Evolutionary conservation across 2,113 vertebrate genomes (phyloP).

Genomic region (Lepidothrix coronata): DNA sequence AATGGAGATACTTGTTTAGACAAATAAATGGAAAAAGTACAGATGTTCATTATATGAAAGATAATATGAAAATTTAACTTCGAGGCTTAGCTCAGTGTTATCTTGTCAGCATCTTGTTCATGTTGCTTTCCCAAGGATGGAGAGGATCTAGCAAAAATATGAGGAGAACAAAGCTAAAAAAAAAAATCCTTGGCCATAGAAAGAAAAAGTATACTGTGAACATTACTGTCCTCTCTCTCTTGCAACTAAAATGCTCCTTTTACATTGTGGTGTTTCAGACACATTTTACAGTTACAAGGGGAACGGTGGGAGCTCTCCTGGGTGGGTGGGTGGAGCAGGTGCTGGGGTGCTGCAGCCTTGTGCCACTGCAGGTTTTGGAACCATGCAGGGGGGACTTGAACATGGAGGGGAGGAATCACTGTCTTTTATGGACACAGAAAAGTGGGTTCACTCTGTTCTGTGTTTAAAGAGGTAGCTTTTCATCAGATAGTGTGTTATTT

Average conservation of each 20-base stretch:
- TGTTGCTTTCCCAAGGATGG: neutral
- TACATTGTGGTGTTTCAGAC: neutral
- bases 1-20: neutral
- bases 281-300: neutral
- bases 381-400: rapidly evolving
- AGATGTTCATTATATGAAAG: neutral
- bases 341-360: rapidly evolving
- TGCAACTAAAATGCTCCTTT: neutral
- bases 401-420: neutral
- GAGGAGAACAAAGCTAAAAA: neutral
- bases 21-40: neutral
- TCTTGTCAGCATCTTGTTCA: neutral
- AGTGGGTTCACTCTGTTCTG: neutral
- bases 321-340: neutral
- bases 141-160: neutral
- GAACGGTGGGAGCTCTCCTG: rapidly evolving
- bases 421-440: neutral
- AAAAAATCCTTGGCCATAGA: neutral
- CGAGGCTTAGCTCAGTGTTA: neutral
- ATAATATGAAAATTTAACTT: neutral
- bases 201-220: neutral
- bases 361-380: rapidly evolving
- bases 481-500: neutral
- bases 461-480: neutral
- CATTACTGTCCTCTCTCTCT: neutral